These are phyloP conservation scores for Cydia splendana DNA, from an alignment of 1,140 invertebrate genomes.

Conservation along the genomic window DNA sequence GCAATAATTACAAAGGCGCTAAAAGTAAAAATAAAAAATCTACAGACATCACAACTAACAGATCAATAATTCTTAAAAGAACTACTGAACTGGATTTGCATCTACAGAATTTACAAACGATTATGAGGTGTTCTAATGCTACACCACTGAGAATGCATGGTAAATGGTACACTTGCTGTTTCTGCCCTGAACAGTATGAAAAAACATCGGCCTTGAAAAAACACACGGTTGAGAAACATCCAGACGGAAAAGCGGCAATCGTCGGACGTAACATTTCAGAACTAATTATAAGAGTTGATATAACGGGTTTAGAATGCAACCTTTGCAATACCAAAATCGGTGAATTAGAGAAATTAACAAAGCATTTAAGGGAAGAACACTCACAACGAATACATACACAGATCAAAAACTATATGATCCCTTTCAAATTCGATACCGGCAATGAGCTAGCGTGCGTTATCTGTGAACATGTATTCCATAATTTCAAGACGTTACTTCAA, in stretches of 20 bases:
- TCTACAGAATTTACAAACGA: conserved; percentile 44
- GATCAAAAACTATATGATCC: conserved; percentile 46
- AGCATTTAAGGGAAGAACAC: conserved; percentile 46
- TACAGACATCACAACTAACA: neutral
- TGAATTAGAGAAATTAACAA: conserved; percentile 41
- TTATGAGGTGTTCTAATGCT: conserved; percentile 50
- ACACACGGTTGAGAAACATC: conserved; percentile 40
- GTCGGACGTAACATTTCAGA: conserved; percentile 37
- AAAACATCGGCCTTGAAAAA: conserved; percentile 41
- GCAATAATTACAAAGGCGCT: neutral
- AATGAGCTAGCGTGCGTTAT: conserved; percentile 43
- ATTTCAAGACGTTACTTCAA: conserved; percentile 44
- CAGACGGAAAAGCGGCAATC: neutral
- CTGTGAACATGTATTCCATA: conserved; percentile 44
- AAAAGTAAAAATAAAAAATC: conserved; percentile 31
- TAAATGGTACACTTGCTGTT: conserved; percentile 49
- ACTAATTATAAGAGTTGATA: conserved; percentile 49
- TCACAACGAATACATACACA: conserved; percentile 39
- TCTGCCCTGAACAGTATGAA: conserved; percentile 43
- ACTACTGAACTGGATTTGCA: conserved; percentile 27
- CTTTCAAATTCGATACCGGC: conserved; percentile 48
- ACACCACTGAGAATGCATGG: conserved; percentile 47
- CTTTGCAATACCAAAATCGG: conserved; percentile 43
- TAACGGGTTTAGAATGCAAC: conserved; percentile 52
- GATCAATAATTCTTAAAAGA: conserved; percentile 1